phyloP scores from a whole-genome alignment of 2,113 vertebrate species.

The Epinephelus lanceolatus region DNA sequence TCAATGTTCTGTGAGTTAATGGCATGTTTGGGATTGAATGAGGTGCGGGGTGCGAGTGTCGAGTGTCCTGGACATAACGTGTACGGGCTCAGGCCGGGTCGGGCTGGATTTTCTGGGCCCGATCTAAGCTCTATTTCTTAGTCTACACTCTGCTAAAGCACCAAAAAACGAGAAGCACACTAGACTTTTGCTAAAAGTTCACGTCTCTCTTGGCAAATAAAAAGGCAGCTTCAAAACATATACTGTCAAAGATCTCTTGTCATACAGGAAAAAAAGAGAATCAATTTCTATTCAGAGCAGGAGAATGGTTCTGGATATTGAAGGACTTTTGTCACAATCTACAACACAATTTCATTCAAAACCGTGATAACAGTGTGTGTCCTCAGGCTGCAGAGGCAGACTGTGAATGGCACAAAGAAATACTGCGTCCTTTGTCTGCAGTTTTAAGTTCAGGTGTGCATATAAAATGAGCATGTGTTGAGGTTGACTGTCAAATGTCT shows the following conservation, averaged over 20 bases:
- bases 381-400: slow-evolving; percentile 12
- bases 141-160: background rate
- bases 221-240: background rate
- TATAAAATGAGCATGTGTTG: background rate
- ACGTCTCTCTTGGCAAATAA: background rate
- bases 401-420: slow-evolving; percentile 10
- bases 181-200: background rate
- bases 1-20: too few species aligned
- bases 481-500: slow-evolving; percentile 12
- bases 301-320: slow-evolving; percentile 27
- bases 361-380: slow-evolving; percentile 15
- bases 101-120: too few species aligned
- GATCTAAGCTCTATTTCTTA: background rate
- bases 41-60: too few species aligned
- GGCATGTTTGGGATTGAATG: too few species aligned
- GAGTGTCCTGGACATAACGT: too few species aligned
- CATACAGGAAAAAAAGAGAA: slow-evolving; percentile 11
- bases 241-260: slow-evolving; percentile 29
- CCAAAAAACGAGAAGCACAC: background rate
- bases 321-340: slow-evolving; percentile 34
- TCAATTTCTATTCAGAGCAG: slow-evolving; percentile 32
- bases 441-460: background rate
- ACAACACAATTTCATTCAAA: slow-evolving; percentile 27
- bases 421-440: background rate
- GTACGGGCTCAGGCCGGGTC: too few species aligned